Conservation (phyloP, 2,888 invertebrate genomes). For the Xestia xanthographa region DNA sequence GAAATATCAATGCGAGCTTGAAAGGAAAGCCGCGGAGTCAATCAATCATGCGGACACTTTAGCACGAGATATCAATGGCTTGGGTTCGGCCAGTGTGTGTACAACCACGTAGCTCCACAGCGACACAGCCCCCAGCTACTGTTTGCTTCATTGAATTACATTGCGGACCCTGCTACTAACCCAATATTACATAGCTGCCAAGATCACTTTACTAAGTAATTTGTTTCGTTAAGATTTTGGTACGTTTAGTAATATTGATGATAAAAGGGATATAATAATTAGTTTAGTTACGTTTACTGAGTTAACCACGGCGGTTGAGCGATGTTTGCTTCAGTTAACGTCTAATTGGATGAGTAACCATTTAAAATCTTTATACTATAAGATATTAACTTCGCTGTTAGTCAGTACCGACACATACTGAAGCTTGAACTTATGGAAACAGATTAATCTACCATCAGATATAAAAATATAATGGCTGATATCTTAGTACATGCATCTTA, state of each 20-base stretch:
- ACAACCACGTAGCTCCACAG: conserved; percentile 37
- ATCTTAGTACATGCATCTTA: conserved; percentile 13
- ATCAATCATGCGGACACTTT: conserved; percentile 83
- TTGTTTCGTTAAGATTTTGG: conserved; percentile 66
- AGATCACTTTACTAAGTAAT: conserved; percentile 67
- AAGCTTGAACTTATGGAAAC: neutral
- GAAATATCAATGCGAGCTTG: conserved; percentile 68
- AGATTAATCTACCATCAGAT: conserved; percentile 15
- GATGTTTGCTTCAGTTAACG: conserved; percentile 38
- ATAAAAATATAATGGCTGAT: conserved; percentile 20
- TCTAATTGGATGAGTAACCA: conserved; percentile 51
- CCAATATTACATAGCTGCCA: conserved; percentile 66
- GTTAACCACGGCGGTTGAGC: conserved; percentile 31
- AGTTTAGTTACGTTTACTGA: conserved; percentile 50
- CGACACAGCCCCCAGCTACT: conserved; percentile 53
- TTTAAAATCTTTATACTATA: conserved; percentile 22
- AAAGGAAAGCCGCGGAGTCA: conserved; percentile 72
- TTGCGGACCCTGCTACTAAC: conserved; percentile 61
- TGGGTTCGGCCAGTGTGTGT: conserved; percentile 57
- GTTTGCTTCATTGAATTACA: conserved; percentile 73
- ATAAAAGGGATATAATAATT: conserved; percentile 60
- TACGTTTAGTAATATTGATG: conserved; percentile 60
- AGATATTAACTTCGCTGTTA: neutral
- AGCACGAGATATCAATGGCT: conserved; percentile 74
- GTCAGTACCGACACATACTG: neutral